A percentile compares a stretch with the other conserved stretches of the same genome.
phyloP scores from a whole-genome alignment of 2,113 vertebrate genomes.

The Ammodytes marinus region DNA sequence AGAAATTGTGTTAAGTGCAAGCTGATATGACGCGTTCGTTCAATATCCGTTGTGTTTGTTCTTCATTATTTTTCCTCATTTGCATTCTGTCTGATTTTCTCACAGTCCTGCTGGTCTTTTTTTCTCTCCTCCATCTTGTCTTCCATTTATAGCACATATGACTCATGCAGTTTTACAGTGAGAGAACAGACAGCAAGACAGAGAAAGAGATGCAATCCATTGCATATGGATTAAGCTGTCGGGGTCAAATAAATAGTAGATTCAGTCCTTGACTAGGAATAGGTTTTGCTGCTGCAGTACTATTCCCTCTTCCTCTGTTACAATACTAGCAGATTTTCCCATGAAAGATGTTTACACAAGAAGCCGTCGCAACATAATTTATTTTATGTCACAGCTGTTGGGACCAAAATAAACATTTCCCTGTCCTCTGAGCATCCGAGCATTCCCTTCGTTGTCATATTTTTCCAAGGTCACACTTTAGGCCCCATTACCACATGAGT shows the following conservation, averaged over 20 bases:
- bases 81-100: constrained; percentile 36
- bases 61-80: constrained; percentile 25
- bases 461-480: constrained; percentile 81
- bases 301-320: constrained; percentile 21
- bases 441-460: constrained; percentile 65
- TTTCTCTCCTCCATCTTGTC: constrained; percentile 78
- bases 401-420: constrained; percentile 58
- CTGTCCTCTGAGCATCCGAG: constrained; percentile 32
- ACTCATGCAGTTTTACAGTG: constrained; percentile 69
- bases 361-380: constrained; percentile 42
- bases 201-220: constrained; percentile 19
- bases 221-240: constrained; percentile 23
- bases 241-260: constrained; percentile 33
- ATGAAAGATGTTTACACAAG: constrained; percentile 44
- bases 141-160: constrained; percentile 68
- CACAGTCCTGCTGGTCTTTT: constrained; percentile 24
- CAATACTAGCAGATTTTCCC: constrained; percentile 42
- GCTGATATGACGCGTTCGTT: constrained; percentile 23
- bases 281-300: constrained; percentile 33
- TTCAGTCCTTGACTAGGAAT: not conserved
- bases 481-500: constrained; percentile 53
- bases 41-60: constrained; percentile 1
- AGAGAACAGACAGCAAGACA: constrained; percentile 22
- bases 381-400: constrained; percentile 60
- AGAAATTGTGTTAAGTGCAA: constrained; percentile 31